A percentile compares a stretch with the other conserved stretches of the same genome.
Conservation (phyloP, 1,140 invertebrate genomes). For the Pachyrhynchus sulphureomaculatus region DNA sequence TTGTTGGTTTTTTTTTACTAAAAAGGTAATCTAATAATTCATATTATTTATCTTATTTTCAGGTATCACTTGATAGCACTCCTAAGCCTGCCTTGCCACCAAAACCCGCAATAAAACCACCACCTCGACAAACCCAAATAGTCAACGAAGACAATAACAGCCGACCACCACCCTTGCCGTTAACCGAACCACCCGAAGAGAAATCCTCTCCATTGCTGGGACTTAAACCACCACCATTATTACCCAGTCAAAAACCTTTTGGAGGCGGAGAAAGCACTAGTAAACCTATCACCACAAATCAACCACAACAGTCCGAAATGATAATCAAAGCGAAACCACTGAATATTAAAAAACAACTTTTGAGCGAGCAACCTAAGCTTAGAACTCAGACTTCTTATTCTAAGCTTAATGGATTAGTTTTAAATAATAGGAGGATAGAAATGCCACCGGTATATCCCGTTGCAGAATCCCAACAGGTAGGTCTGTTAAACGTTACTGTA, state of each 20-base stretch:
- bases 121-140: conserved; percentile 54
- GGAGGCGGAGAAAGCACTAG: not conserved
- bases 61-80: conserved; percentile 54
- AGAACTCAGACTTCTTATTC: conserved; percentile 59
- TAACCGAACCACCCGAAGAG: conserved; percentile 51
- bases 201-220: conserved; percentile 11
- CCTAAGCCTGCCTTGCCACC: conserved; percentile 72
- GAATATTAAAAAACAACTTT: conserved; percentile 73
- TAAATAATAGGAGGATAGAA: conserved; percentile 73
- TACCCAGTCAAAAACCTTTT: conserved; percentile 11
- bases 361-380: conserved; percentile 74
- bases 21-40: too few species aligned
- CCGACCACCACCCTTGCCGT: conserved; percentile 46
- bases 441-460: conserved; percentile 81
- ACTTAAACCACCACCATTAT: conserved; percentile 45
- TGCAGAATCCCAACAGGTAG: conserved; percentile 63
- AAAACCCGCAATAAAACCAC: conserved; percentile 64
- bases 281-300: conserved; percentile 28
- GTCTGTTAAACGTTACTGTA: too few species aligned
- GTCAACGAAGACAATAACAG: conserved; percentile 42
- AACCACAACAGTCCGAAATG: conserved; percentile 54
- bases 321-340: conserved; percentile 79
- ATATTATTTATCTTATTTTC: too few species aligned
- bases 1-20: too few species aligned
- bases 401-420: conserved; percentile 60